Base-by-base conservation (phyloP, 2,113 vertebrate species). In the Hyaena hyaena region DNA sequence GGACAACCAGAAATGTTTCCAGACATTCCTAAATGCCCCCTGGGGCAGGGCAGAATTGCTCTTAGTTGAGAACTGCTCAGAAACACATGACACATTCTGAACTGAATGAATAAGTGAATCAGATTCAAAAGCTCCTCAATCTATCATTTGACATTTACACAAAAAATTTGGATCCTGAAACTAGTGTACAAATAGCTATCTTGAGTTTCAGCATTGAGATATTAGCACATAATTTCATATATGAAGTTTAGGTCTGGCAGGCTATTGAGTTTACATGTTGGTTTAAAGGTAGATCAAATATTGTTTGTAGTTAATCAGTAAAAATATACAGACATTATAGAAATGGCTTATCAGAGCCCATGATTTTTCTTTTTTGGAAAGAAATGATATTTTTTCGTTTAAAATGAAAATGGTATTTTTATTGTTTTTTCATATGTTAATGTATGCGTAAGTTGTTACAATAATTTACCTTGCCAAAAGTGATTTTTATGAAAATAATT, bases 401-500 rank as follows among this genome's bases (percentile, higher is more conserved):
- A 69, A 95, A 85, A 79, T 79, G 39, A 93, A 76, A 68, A 31
- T 94, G n/a, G 6, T 68, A 63, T 11, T 79, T 86, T 94, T 88
- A 23, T 61, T 61, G 58, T 61, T 23, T 61, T 61, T 61, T 23
- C 23, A 7, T 93, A 80, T 48, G 58, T 93, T 94, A 87, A 90
- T 71, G 73, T 61, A 31, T 95, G 16, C n/a, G 11, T 81, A 92
- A 81, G n/a, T 65, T 84, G 10, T 71, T 88, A 50, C 0, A 95
- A 63, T 84, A 77, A 87, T 53, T 93, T 93, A 33, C 65, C 63
- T 95, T 93, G 82, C n/a, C 45, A 45, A 28, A 93, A 82, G 43
- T 97, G n/a, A 55, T 65, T 92, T 92, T 95, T 90, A 43, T 89
- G 65, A 88, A 69, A 90, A 66, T 94, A 83, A 31, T 90, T 80